Percentiles rank a stretch among this genome's conserved stretches.
These are phyloP conservation scores for Alauda arvensis DNA, from an alignment of 2,797 vertebrate species.

Conservation along the genomic window DNA sequence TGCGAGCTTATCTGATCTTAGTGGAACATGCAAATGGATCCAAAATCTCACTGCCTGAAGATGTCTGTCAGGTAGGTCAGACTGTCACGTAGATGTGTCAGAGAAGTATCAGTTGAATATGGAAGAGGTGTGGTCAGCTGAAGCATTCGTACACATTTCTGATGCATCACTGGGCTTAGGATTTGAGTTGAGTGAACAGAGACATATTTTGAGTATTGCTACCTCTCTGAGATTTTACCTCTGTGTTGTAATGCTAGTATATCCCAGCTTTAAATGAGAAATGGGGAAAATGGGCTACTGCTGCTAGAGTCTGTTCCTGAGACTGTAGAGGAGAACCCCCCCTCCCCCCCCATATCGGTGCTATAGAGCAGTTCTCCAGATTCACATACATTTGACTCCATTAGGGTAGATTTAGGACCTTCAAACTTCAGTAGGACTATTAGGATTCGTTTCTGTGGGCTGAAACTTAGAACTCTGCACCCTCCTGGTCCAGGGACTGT, in stretches of 20 bases:
- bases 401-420: background rate
- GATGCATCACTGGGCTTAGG: background rate
- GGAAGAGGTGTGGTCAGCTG: background rate
- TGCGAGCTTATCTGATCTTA: constrained; percentile 83
- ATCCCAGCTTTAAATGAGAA: background rate
- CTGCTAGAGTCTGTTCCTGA: background rate
- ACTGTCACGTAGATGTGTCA: background rate
- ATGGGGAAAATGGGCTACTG: background rate
- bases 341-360: fast-evolving
- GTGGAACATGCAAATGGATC: constrained; percentile 80
- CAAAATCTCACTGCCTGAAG: constrained; percentile 83
- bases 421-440: background rate
- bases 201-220: background rate
- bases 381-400: fast-evolving
- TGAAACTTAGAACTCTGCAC: background rate
- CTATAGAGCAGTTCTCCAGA: background rate
- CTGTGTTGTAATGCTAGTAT: background rate
- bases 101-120: background rate
- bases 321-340: background rate
- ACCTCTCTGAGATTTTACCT: background rate
- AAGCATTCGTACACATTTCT: background rate
- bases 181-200: background rate
- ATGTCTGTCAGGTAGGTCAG: constrained; percentile 80
- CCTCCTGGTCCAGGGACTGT: background rate
- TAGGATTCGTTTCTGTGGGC: background rate